Evolutionary conservation across 2,797 vertebrate species (phyloP).

Genomic region (Sylvia borin): DNA sequence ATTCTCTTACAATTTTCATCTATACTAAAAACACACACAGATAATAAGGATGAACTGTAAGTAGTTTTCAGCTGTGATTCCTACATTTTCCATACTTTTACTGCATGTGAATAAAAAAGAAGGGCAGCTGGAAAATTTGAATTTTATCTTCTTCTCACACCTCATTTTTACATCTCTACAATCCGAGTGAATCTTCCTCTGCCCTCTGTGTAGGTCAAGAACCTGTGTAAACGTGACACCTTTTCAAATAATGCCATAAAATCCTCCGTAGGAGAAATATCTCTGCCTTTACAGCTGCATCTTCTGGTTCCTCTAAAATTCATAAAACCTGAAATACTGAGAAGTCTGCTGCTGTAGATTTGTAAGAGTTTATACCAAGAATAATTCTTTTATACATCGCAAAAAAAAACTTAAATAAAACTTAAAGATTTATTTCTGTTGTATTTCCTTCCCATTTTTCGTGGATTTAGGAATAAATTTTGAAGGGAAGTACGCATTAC

Average conservation of each 20-base stretch:
- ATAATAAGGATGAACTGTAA: background rate
- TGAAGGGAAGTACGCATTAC: background rate
- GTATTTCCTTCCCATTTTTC: background rate
- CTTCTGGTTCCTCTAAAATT: background rate
- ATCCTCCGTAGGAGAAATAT: background rate
- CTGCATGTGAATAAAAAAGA: background rate
- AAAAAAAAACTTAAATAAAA: background rate
- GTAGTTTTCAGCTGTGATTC: background rate
- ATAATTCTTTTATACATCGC: background rate
- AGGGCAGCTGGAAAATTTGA: background rate
- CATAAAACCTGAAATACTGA: background rate
- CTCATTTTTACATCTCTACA: background rate
- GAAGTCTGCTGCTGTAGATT: background rate
- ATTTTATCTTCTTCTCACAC: background rate
- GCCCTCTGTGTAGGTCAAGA: slow-evolving; percentile 9
- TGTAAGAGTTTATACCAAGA: background rate
- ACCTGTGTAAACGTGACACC: background rate
- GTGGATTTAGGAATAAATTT: background rate
- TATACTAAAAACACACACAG: background rate
- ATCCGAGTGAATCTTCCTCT: background rate
- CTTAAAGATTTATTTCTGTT: background rate
- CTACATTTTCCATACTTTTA: background rate
- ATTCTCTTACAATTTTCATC: background rate
- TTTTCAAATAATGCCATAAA: slow-evolving; percentile 19
- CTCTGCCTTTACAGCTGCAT: background rate